phyloP scores from a whole-genome alignment of 35 echinoderm and acorn worm genomes.

The Amphiura filiformis region DNA sequence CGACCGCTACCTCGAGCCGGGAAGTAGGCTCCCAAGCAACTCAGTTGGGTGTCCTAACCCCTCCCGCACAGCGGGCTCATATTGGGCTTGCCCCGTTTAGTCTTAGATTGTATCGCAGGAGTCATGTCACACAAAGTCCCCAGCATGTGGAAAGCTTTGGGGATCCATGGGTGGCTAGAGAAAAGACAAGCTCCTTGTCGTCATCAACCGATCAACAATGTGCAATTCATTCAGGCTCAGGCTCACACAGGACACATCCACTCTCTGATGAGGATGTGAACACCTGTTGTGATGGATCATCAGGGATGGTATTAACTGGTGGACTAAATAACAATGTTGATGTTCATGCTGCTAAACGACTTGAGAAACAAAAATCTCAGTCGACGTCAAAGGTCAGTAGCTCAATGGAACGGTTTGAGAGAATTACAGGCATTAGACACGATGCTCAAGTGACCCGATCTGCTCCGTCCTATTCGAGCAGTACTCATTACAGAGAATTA shows the following conservation, averaged over 20 bases:
- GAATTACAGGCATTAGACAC: neutral
- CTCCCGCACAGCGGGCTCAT: neutral
- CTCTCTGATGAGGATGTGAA: constrained; percentile 21
- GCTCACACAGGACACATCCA: constrained; percentile 29
- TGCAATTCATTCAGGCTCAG: constrained; percentile 22
- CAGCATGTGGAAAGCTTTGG: constrained; percentile 20
- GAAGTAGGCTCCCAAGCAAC: constrained; percentile 3
- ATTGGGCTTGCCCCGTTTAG: constrained; percentile 17
- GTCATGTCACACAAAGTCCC: neutral
- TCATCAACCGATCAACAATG: neutral
- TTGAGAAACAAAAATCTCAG: neutral
- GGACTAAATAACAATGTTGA: constrained; percentile 37
- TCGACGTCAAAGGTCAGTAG: neutral
- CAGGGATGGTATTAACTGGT: constrained; percentile 29
- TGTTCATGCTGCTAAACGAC: neutral
- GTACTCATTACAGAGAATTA: constrained; percentile 4
- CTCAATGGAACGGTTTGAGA: neutral
- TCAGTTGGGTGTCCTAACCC: neutral
- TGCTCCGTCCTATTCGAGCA: neutral
- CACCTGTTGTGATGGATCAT: constrained; percentile 17
- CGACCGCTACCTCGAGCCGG: neutral
- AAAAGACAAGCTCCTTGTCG: neutral
- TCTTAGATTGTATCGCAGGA: constrained; percentile 30
- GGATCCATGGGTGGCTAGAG: constrained; percentile 60
- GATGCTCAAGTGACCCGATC: neutral